Evolutionary conservation across 2,888 invertebrate genomes (phyloP).

Genomic region (Drosophila neotestacea): DNA sequence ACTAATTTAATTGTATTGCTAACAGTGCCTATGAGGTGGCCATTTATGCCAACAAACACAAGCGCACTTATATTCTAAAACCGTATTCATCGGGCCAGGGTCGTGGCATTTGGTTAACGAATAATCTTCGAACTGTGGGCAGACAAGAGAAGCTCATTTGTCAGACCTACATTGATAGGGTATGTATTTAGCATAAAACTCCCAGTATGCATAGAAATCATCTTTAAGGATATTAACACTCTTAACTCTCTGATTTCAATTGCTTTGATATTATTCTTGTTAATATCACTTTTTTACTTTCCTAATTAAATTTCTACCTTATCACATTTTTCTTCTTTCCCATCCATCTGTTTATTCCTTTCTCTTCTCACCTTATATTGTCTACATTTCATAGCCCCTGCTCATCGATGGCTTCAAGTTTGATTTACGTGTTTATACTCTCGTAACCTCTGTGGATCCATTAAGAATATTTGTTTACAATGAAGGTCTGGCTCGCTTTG

Average conservation of each 20-base stretch:
- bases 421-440: conserved; percentile 93
- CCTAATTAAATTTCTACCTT: background rate
- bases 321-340: background rate
- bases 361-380: background rate
- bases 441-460: conserved; percentile 96
- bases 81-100: conserved; percentile 96
- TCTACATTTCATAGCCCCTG: conserved; percentile 87
- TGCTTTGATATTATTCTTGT: too few relatives aligned
- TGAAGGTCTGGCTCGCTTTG: conserved; percentile 95
- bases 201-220: too few relatives aligned
- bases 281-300: background rate
- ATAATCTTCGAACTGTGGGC: conserved; percentile 90
- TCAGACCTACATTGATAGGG: conserved; percentile 89
- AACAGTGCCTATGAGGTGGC: conserved; percentile 89
- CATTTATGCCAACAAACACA: conserved; percentile 86
- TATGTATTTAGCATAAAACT: conserved; percentile 15
- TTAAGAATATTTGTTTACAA: conserved; percentile 95
- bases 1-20: too few relatives aligned
- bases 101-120: conserved; percentile 94
- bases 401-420: conserved; percentile 96
- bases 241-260: too few relatives aligned
- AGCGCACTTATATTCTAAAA: conserved; percentile 93
- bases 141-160: conserved; percentile 94
- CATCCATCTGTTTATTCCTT: background rate
- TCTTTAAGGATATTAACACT: too few relatives aligned